phyloP scores from a whole-genome alignment of 2,888 invertebrate species.

The Agonopterix heracliana region DNA sequence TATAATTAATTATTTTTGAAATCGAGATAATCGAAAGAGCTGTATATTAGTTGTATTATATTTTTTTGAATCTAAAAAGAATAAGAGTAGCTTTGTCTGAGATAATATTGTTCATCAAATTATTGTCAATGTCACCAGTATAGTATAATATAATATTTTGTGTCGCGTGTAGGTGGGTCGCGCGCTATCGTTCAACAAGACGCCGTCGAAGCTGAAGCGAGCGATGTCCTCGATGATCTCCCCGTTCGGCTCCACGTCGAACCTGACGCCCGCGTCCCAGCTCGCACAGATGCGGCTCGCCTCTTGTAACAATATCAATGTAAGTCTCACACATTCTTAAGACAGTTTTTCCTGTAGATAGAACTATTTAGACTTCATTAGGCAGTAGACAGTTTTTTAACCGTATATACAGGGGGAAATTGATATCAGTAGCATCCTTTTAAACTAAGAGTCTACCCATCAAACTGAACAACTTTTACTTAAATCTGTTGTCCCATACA shows the following conservation, averaged over 20 bases:
- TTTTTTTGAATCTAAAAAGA: too few species aligned
- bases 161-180: slow-evolving; percentile 81
- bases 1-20: too few species aligned
- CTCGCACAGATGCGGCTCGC: slow-evolving; percentile 90
- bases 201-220: slow-evolving; percentile 93
- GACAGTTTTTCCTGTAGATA: not conserved
- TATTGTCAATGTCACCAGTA: too few species aligned
- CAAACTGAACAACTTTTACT: too few species aligned
- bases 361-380: not conserved
- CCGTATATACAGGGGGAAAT: too few species aligned
- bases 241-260: slow-evolving; percentile 90
- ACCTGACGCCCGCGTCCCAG: slow-evolving; percentile 88
- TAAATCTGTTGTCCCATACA: too few species aligned
- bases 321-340: slow-evolving; percentile 57
- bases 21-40: too few species aligned
- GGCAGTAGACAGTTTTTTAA: not conserved
- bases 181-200: slow-evolving; percentile 96
- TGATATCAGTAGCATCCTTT: too few species aligned
- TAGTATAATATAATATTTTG: slow-evolving; percentile 1
- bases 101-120: too few species aligned
- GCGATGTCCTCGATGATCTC: slow-evolving; percentile 97
- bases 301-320: slow-evolving; percentile 90
- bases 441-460: too few species aligned
- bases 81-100: too few species aligned
- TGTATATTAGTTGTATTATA: too few species aligned